Evolutionary conservation across 1,140 invertebrate genomes (phyloP), one percentile per base, ranked within the genome.

Genomic region (Macrocentrus cingulum): DNA sequence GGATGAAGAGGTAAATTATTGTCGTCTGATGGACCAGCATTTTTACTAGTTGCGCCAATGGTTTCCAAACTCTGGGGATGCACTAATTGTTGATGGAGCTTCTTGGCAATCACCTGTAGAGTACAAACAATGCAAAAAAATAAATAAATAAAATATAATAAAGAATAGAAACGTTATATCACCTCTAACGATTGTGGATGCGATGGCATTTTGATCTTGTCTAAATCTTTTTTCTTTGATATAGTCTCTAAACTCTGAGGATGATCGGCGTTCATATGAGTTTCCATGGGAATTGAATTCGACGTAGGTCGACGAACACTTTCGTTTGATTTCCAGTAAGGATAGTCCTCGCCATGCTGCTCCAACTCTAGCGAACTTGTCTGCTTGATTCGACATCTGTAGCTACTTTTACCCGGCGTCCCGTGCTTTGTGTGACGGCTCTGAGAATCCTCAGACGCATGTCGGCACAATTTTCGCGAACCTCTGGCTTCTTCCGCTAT

Each of bases 1-100:
- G 77, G 77, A 67, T 80, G 74, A 52, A 80, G 66, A 39, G 77
- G 77, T 56, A 80, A 70, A 58, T 80, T 80, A 75, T 80, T 80
- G 68, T 80, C 77, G 62, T 79, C 76, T 16, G 73, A 72, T 37
- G 66, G 64, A 63, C 63, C 74, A 22, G 68, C 61, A 58, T 77
- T 76, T 68, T 78, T 79, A 66, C 57, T 77, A n/a, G 71, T 72
- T 49, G 76, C 73, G 32, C 73, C 76, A 67, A 79, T 78, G 8
- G 70, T 76, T 65, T 79, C 76, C 19, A 80, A 69, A 75, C 76
- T 80, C 66, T 80, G 76, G 1, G 76, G 77, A 66, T 79, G 76
- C 56, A 76, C 61, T 3, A 77, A 64, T 59, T 72, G 76, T 45
- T 78, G 75, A 56, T 76, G 69, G 9, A 74, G 61, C 56, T 76